These are phyloP conservation scores for Netelia fuscicornis DNA, from an alignment of 2,888 invertebrate genomes.

Conservation along the genomic window DNA sequence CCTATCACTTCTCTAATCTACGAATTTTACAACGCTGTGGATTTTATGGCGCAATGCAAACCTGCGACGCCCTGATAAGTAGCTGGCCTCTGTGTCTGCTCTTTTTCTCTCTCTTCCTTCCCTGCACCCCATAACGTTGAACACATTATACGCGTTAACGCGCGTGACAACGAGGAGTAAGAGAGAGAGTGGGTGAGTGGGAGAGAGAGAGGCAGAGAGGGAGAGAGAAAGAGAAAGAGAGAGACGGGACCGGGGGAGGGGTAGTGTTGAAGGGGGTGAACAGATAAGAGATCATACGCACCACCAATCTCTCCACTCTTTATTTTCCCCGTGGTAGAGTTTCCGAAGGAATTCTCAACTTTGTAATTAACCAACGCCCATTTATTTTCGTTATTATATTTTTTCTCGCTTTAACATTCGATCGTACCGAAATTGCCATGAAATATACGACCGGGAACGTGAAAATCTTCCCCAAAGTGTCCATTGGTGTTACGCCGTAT, in stretches of 20 bases:
- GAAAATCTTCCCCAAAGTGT: neutral
- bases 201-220: neutral
- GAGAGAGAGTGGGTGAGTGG: constrained; percentile 9
- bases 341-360: neutral
- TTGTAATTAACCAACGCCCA: neutral
- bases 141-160: constrained; percentile 78
- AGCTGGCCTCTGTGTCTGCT: constrained; percentile 74
- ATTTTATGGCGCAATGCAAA: constrained; percentile 82
- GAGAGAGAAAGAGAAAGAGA: neutral
- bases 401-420: neutral
- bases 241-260: neutral
- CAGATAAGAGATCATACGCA: constrained; percentile 51
- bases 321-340: neutral
- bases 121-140: constrained; percentile 76
- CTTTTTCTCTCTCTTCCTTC: constrained; percentile 12
- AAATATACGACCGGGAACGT: neutral
- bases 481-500: neutral
- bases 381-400: neutral
- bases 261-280: neutral
- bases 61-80: constrained; percentile 82
- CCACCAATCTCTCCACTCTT: neutral
- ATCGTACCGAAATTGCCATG: neutral
- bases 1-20: constrained; percentile 73
- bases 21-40: constrained; percentile 81
- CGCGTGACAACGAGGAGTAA: constrained; percentile 29